Percentiles rank a stretch among this genome's conserved stretches.
Evolutionary conservation across 2,113 vertebrate genomes (phyloP).

Genomic region (Scalopus aquaticus): DNA sequence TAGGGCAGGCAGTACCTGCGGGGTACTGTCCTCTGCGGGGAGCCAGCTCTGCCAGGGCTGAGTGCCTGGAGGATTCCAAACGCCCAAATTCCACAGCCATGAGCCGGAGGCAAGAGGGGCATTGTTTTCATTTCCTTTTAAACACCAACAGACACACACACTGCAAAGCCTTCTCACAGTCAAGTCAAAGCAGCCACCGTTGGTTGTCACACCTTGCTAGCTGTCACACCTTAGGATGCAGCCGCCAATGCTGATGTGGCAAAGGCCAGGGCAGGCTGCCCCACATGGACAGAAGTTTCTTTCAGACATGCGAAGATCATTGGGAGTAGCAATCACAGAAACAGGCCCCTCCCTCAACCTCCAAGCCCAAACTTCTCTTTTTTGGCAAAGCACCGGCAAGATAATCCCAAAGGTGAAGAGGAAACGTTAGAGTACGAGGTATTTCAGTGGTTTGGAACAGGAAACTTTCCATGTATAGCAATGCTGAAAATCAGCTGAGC

Average conservation of each 20-base stretch:
- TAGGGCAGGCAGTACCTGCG: not conserved
- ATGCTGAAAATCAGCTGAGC: not conserved
- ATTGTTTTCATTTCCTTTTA: not conserved
- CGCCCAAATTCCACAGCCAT: not conserved
- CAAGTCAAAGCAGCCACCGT: not conserved
- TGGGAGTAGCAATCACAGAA: not conserved
- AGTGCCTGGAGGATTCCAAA: not conserved
- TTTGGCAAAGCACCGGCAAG: not conserved
- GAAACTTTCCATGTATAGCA: not conserved
- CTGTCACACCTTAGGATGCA: rapidly evolving
- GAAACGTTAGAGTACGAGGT: not conserved
- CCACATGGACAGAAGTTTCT: rapidly evolving
- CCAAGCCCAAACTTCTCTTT: not conserved
- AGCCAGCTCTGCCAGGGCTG: not conserved
- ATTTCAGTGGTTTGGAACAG: not conserved
- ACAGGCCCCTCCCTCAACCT: not conserved
- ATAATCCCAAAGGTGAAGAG: not conserved
- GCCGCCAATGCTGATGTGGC: not conserved
- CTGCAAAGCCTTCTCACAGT: not conserved
- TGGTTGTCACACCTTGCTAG: rapidly evolving
- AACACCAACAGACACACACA: not conserved
- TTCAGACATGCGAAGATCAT: not conserved
- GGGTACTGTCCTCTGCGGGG: not conserved
- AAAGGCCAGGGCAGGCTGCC: not conserved
- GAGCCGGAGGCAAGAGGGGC: not conserved